Conservation (phyloP, 2,113 vertebrate species). For the Dendropsophus ebraccatus region DNA sequence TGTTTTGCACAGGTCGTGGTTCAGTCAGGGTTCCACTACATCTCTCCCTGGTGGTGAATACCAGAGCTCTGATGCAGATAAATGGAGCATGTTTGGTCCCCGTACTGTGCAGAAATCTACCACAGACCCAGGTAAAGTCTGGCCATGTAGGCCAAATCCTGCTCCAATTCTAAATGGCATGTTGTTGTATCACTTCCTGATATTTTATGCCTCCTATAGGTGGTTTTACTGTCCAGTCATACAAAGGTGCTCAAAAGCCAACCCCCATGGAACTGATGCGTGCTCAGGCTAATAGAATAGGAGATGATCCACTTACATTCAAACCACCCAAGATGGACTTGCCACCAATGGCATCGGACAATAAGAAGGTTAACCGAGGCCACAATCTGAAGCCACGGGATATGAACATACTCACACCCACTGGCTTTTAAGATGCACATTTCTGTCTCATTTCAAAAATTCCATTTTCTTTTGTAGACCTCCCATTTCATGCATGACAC, state of each 20-base stretch:
- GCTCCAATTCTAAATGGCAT: too few relatives aligned
- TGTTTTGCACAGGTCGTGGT: constrained; percentile 80
- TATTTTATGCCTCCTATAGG: constrained; percentile 62
- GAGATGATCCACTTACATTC: constrained; percentile 78
- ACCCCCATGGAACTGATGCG: constrained; percentile 88
- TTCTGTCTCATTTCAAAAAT: background rate
- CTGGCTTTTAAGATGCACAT: constrained; percentile 79
- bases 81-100: constrained; percentile 88
- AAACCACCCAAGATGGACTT: constrained; percentile 86
- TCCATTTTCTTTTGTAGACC: background rate
- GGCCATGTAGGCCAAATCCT: background rate
- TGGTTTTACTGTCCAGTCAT: constrained; percentile 86
- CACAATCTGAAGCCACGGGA: constrained; percentile 88
- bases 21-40: constrained; percentile 77
- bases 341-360: constrained; percentile 68
- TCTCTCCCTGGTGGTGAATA: constrained; percentile 74
- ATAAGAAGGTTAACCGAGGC: constrained; percentile 72
- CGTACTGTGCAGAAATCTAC: constrained; percentile 85
- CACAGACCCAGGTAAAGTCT: constrained; percentile 79
- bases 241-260: constrained; percentile 86
- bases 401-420: constrained; percentile 89
- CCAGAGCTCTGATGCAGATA: constrained; percentile 81
- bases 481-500: background rate
- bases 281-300: constrained; percentile 78
- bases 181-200: background rate